Base-by-base conservation (phyloP, 2,113 vertebrate species). In the Xenus cinereus region DNA sequence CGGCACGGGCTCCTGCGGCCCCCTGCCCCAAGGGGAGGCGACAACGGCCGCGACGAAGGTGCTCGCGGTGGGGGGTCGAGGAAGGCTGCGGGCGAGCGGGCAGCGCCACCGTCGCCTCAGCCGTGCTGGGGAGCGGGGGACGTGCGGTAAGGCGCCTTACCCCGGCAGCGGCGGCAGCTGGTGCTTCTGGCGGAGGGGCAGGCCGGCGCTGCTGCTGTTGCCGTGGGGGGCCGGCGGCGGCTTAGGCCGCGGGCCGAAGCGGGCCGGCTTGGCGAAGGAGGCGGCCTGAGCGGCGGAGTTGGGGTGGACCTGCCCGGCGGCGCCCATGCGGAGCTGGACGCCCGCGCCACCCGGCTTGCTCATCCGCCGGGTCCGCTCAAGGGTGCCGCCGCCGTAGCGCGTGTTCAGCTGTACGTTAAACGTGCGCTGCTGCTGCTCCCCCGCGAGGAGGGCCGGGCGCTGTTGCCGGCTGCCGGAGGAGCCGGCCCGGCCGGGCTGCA, bases 321-420 rank as follows among this genome's bases (percentile, higher is more conserved):
- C 87, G 57, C 84, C 97, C 91, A 96, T 54, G 76, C 97, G 95
- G 54, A 97, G 97, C 95, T 95, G 98, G 56, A 97, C 91, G 82
- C 91, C 97, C 35, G 98, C 77, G 76, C 76, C 64, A 37, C 77
- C 84, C 85, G 96, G 53, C 95, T 90, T 92, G 89, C 99, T 99
- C 96, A 98, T 99, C 98, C 99, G 98, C 95, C 99, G 98, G 79
- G 92, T 99, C 82, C 99, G 98, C 93, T 99, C 98, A 92, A 96
- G 97, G 37, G 37, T 39, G 37, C 37, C 92, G 97, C 82, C 97
- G 97, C 69, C 97, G 92, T 98, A 98, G 96, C 97, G 97, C 48
- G 97, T 27, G 90, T 98, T 95, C 62, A 99, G 98, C 87, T 98
- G 98, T 75, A 99, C 97, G 88, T 98, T 99, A 95, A 98, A 98